These are phyloP conservation scores for Leptoclinus maculatus DNA, from an alignment of 2,797 vertebrate genomes.

Conservation along the genomic window DNA sequence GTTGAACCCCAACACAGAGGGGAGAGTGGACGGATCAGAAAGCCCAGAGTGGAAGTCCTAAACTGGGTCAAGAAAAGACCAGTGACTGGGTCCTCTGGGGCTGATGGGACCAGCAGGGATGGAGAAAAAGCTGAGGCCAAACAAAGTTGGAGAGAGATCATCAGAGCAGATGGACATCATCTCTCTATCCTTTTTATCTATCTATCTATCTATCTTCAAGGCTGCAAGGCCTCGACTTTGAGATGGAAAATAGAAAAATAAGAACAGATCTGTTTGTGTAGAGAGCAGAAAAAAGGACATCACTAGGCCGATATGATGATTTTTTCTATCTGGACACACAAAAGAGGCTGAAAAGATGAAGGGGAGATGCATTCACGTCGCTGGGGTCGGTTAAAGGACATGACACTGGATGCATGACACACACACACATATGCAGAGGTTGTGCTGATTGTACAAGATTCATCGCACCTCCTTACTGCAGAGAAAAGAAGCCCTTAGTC, in stretches of 20 bases:
- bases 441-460: slow-evolving; percentile 79
- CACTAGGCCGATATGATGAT: slow-evolving; percentile 17
- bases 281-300: slow-evolving; percentile 47
- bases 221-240: slow-evolving; percentile 45
- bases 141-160: slow-evolving; percentile 66
- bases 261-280: slow-evolving; percentile 30
- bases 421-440: slow-evolving; percentile 45
- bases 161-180: slow-evolving; percentile 70
- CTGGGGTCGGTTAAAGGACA: slow-evolving; percentile 44
- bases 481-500: slow-evolving; percentile 84
- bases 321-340: slow-evolving; percentile 33
- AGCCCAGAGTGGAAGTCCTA: slow-evolving; percentile 75
- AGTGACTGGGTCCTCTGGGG: slow-evolving; percentile 67
- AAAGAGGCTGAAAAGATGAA: slow-evolving; percentile 32
- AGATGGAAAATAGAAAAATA: slow-evolving; percentile 31
- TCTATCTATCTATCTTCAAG: slow-evolving; percentile 55
- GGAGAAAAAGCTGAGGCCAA: slow-evolving; percentile 80
- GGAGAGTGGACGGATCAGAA: slow-evolving; percentile 37
- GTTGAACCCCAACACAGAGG: slow-evolving; percentile 44
- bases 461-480: slow-evolving; percentile 67
- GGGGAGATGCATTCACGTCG: slow-evolving; percentile 27
- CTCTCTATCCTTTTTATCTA: slow-evolving; percentile 43
- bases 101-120: slow-evolving; percentile 79
- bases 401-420: slow-evolving; percentile 35
- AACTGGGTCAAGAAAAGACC: slow-evolving; percentile 87